phyloP scores from a whole-genome alignment of 2,113 vertebrate genomes.

The Cryptotis parvus region DNA sequence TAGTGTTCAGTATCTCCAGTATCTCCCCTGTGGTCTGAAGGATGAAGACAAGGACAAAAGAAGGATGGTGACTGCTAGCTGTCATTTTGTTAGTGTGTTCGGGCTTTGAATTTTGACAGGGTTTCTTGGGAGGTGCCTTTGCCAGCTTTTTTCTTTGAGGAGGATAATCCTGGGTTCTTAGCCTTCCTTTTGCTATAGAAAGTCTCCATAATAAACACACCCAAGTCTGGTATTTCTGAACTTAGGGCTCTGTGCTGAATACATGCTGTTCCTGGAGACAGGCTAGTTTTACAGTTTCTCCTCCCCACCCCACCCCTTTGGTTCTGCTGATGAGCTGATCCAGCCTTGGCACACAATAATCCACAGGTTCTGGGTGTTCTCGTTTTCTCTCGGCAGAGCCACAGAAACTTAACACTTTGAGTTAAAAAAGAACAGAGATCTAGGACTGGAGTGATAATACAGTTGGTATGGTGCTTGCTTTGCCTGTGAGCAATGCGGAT shows the following conservation, averaged over 20 bases:
- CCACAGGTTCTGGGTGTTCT: slow-evolving; percentile 41
- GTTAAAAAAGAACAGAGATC: not conserved
- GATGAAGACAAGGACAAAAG: slow-evolving; percentile 55
- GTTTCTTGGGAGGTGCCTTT: slow-evolving; percentile 41
- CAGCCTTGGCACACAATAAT: not conserved
- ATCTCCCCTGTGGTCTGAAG: slow-evolving; percentile 60
- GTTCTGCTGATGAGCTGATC: slow-evolving; percentile 6
- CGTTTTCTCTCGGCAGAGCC: not conserved
- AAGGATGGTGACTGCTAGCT: slow-evolving; percentile 25
- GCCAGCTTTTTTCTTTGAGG: slow-evolving; percentile 52
- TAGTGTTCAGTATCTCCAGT: slow-evolving; percentile 54
- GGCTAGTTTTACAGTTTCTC: slow-evolving; percentile 15
- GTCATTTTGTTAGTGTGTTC: slow-evolving; percentile 68
- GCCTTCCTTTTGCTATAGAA: not conserved
- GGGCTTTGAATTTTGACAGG: slow-evolving; percentile 10
- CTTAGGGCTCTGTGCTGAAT: slow-evolving; percentile 19
- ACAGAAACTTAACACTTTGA: not conserved
- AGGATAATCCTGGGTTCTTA: slow-evolving; percentile 41
- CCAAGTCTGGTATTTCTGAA: slow-evolving; percentile 72
- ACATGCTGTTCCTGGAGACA: slow-evolving; percentile 49
- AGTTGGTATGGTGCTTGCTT: too few relatives aligned
- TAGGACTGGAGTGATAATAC: not conserved
- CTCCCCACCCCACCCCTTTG: not conserved
- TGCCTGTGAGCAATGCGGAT: too few relatives aligned
- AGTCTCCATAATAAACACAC: slow-evolving; percentile 72